Conservation (phyloP, 2,888 invertebrate genomes). For the Lasioglossum oenotherae region DNA sequence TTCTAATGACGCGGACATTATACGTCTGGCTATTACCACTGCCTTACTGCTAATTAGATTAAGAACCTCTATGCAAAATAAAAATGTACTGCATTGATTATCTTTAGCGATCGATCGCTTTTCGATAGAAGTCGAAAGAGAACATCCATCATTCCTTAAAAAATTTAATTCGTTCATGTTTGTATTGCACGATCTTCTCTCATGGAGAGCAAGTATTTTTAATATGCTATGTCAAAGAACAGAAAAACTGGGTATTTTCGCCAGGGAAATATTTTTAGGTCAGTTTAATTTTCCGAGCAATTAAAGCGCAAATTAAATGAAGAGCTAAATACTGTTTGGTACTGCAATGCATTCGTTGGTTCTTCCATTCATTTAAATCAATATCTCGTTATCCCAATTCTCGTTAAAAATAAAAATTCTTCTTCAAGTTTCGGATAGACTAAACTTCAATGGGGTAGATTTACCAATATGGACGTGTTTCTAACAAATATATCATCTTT, state of each 20-base stretch:
- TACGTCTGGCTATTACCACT: background rate
- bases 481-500: background rate
- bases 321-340: background rate
- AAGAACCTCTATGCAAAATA: background rate
- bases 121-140: background rate
- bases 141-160: background rate
- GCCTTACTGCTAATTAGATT: background rate
- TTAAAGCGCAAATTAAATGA: background rate
- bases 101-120: too few species aligned
- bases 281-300: background rate
- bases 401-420: too few species aligned
- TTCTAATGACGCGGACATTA: background rate
- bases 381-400: too few species aligned
- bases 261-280: background rate
- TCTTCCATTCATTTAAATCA: background rate
- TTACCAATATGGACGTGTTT: background rate
- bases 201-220: too few species aligned
- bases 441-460: too few species aligned
- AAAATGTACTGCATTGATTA: background rate
- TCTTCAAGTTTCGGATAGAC: too few species aligned
- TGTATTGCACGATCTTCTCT: background rate
- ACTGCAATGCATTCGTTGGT: background rate
- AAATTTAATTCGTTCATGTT: background rate
- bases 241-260: background rate
- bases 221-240: background rate